Evolutionary conservation across 2,113 vertebrate species (phyloP), one percentile per base, ranked within the genome.

Genomic region (Halichoerus grypus): DNA sequence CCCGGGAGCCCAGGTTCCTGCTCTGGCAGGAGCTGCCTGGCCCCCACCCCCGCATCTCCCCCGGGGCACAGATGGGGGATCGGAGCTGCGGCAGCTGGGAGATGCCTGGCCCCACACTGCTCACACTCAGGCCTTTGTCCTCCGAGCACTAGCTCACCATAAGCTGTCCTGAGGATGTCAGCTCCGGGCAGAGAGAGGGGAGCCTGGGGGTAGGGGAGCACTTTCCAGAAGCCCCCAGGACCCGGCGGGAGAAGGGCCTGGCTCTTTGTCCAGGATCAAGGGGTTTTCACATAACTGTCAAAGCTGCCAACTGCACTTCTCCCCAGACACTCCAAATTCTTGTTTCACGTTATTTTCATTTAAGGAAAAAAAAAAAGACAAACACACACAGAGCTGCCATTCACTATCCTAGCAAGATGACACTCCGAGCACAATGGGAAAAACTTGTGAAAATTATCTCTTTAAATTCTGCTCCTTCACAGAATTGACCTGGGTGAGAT

Each of bases 41-140:
- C 65, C 84, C 53, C 84, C n/a, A 31, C 33, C 87, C 63, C 63
- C 4, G 0, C 33, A 24, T 53, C 61, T 57, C 87, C 18, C 49
- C 83, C 88, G 63, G 53, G 86, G 96, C 97, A 89, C 95, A 81
- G 87, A 97, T 0, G 0, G 69, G 79, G 69, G 8, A 61, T 49
- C 39, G 4, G 84, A 87, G 84, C 97, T 97, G 72, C 26, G 63
- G 98, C 97, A 98, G 98, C 98, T 98, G 97, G 77, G 91, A 98
- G 88, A 79, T 93, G 97, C 77, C 91, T 0, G 0, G 96, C 96
- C 97, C 97, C 98, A 97, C 74, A 39, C 92, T 67, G 82, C 55
- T 91, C 92, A 99, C 98, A 99, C 98, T 96, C 57, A 91, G 86
- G 97, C 91, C 98, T 99, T 98, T 99, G 98, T 98, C 95, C 93